Percentiles rank a stretch among this genome's conserved stretches.
phyloP scores from a whole-genome alignment of 1,140 invertebrate species.

The Drosophila albomicans region DNA sequence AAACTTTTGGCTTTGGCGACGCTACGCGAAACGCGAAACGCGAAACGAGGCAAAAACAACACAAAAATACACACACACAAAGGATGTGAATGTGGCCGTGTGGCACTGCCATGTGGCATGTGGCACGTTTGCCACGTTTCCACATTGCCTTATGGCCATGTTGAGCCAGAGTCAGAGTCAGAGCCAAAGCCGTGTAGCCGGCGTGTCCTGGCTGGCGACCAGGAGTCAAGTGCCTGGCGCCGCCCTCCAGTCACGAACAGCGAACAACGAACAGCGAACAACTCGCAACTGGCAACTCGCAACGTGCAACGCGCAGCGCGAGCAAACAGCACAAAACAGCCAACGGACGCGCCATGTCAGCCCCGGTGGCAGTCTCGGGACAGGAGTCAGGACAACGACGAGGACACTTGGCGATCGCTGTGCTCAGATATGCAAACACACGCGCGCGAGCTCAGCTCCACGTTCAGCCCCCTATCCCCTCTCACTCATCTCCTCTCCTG shows the following conservation, averaged over 20 bases:
- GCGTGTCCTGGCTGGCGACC: constrained; percentile 26
- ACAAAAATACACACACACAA: constrained; percentile 31
- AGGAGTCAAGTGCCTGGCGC: constrained; percentile 51
- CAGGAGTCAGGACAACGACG: constrained; percentile 13
- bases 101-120: constrained; percentile 29
- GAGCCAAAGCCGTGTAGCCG: too few species aligned
- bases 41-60: constrained; percentile 30
- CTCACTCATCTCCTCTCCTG: not conserved
- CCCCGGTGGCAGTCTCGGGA: constrained; percentile 4
- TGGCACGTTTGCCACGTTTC: not conserved
- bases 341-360: constrained; percentile 33
- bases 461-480: not conserved
- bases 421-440: constrained; percentile 70
- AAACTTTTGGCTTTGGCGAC: constrained; percentile 67
- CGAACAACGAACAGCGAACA: constrained; percentile 29
- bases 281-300: too few species aligned
- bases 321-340: constrained; percentile 29
- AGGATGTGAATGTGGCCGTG: constrained; percentile 39
- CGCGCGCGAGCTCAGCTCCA: constrained; percentile 31
- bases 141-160: not conserved
- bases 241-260: constrained; percentile 58
- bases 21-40: not conserved
- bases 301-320: constrained; percentile 2
- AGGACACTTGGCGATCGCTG: constrained; percentile 60
- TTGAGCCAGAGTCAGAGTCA: too few species aligned